Evolutionary conservation across 2,113 vertebrate genomes (phyloP).

Genomic region (Mustela nigripes): DNA sequence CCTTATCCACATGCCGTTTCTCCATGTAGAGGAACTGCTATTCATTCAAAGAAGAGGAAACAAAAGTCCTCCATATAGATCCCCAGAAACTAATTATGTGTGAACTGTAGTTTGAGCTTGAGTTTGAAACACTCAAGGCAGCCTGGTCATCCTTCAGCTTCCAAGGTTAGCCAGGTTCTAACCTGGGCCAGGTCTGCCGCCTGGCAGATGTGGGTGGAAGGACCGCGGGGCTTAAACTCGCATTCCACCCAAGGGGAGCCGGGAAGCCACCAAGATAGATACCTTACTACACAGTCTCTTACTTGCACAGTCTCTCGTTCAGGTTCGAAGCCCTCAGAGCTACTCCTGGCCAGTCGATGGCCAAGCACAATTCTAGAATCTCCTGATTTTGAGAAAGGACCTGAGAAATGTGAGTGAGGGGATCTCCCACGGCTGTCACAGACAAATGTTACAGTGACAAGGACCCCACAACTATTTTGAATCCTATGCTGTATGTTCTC

Average conservation of each 20-base stretch:
- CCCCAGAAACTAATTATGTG: not conserved
- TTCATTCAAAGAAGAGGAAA: not conserved
- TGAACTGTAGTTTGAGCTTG: not conserved
- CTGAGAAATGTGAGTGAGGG: not conserved
- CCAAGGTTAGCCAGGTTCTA: not conserved
- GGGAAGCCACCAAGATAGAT: not conserved
- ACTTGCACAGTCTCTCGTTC: not conserved
- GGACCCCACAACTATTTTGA: not conserved
- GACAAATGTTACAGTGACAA: not conserved
- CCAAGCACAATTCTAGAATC: not conserved
- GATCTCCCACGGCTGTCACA: not conserved
- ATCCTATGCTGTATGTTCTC: not conserved
- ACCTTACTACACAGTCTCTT: not conserved
- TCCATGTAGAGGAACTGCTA: not conserved
- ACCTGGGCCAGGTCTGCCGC: not conserved
- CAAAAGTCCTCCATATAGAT: not conserved
- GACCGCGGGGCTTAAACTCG: not conserved
- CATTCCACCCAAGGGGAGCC: not conserved
- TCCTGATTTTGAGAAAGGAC: not conserved
- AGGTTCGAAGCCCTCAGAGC: not conserved
- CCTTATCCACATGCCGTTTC: not conserved
- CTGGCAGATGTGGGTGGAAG: not conserved
- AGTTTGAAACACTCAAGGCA: not conserved
- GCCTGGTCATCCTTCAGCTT: not conserved
- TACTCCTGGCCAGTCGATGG: not conserved